phyloP scores from a whole-genome alignment of 2,113 vertebrate genomes.

The Callionymus lyra region DNA sequence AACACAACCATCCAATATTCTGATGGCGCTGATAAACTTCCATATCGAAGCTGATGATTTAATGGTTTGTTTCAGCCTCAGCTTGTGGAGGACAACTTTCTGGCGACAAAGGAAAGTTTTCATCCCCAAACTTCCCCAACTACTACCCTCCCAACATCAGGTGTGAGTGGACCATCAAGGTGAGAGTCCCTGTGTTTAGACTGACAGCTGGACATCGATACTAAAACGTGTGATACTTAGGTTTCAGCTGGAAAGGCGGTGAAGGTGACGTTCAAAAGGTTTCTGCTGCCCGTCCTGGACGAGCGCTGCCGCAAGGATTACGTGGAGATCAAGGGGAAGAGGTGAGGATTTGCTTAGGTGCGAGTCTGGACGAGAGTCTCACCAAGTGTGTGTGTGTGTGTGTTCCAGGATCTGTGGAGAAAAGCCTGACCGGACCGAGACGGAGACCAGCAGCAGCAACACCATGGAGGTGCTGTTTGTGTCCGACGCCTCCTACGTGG shows the following conservation, averaged over 20 bases:
- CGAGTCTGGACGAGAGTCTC: background rate
- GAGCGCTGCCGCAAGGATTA: conserved; percentile 77
- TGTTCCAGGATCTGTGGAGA: conserved; percentile 75
- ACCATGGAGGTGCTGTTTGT: conserved; percentile 68
- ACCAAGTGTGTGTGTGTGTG: conserved; percentile 1
- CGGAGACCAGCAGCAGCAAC: conserved; percentile 60
- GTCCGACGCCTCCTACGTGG: conserved; percentile 76
- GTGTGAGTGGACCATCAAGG: conserved; percentile 82
- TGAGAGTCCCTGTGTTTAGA: conserved; percentile 53
- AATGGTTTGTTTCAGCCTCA: conserved; percentile 3
- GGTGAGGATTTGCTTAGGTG: conserved; percentile 53
- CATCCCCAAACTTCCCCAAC: conserved; percentile 79
- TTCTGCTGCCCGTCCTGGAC: conserved; percentile 58
- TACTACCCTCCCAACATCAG: conserved; percentile 74
- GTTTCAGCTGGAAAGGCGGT: conserved; percentile 67
- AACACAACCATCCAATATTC: too few relatives aligned
- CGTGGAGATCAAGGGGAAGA: conserved; percentile 70
- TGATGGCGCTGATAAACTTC: too few relatives aligned
- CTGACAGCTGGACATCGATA: too few relatives aligned
- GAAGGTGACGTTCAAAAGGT: conserved; percentile 77
- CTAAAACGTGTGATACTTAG: conserved; percentile 47
- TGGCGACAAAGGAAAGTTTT: conserved; percentile 61
- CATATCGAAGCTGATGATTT: background rate
- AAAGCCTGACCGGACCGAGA: conserved; percentile 34
- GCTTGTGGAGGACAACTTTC: conserved; percentile 67